A percentile compares a stretch with the other conserved stretches of the same genome.
Conservation (phyloP, 1,140 invertebrate species). For the Penaeus japonicus region DNA sequence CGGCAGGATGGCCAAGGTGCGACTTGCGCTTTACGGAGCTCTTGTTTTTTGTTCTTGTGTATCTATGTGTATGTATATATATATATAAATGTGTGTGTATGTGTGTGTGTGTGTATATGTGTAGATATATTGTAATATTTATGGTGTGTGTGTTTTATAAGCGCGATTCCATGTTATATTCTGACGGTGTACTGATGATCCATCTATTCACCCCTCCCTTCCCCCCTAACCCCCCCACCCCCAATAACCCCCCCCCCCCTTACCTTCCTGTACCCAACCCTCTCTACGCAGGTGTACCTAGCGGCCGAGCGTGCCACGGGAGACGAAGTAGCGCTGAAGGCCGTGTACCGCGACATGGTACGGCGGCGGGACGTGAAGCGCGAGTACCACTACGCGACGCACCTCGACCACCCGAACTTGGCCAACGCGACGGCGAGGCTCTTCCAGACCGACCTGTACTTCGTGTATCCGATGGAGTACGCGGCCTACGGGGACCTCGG, state of each 20-base stretch:
- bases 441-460: constrained; percentile 47
- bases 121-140: no score
- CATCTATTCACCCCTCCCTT: no score
- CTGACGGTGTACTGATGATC: no score
- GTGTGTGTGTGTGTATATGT: no score
- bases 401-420: constrained; percentile 38
- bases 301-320: constrained; percentile 35
- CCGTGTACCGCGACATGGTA: constrained; percentile 28
- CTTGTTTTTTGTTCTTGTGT: not conserved
- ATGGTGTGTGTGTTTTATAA: no score
- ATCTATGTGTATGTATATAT: no score
- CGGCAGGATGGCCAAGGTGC: constrained; percentile 47
- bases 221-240: no score
- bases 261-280: not conserved
- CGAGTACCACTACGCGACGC: constrained; percentile 45
- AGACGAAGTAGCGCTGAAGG: constrained; percentile 36
- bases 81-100: no score
- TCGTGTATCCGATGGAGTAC: constrained; percentile 44
- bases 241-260: not conserved
- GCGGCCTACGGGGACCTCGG: constrained; percentile 35
- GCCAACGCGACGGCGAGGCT: constrained; percentile 15
- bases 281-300: constrained; percentile 26
- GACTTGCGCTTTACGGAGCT: not conserved
- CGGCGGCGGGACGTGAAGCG: constrained; percentile 33
- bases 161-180: no score